Base-by-base conservation (phyloP, 2,113 vertebrate species). In the Hippocampus comes region DNA sequence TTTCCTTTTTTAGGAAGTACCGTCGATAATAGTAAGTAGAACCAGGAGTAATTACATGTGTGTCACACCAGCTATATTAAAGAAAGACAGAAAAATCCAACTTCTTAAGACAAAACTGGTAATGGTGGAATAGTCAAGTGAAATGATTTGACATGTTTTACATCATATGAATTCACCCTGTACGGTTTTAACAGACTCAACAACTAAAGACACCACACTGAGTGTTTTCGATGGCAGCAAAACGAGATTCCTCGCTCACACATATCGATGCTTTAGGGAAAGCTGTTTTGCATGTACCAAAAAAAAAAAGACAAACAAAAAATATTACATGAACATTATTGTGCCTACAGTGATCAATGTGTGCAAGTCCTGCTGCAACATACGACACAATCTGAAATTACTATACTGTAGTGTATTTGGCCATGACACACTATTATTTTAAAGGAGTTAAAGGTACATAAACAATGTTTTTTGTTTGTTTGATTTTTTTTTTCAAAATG, bases 21-120 rank as follows among this genome's bases (percentile, higher is more conserved):
- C 38, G 23, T 34, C 8, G 27, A 61, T 60, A 0, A 59, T 9
- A 72, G 66, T 80, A 75, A 71, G 30, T 68, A 59, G 82, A 67
- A 71, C 68, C 64, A 87, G 30, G 42, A 76, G 64, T 76, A 73
- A 79, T 66, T 78, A 46, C 43, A 83, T 49, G 87, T 79, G 85
- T 72, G 61, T 77, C 75, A 80, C 78, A 87, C 34, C 56, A 59
- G 56, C 56, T 59, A 57, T 57, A 57, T 57, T 57, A 57, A 57
- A 59, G 23, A 59, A 55, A 55, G 53, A 55, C n/a, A 57, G n/a
- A 57, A 23, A 57, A 57, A 15, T 25, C 23, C 12, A 25, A 59
- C 10, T 25, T 59, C 23, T 14, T 27, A 15, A 25, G 23, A 59
- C 23, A 59, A 25, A 59, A 59, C 11, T 59, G 56, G 56, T 59